Conservation (phyloP, 2,113 vertebrate genomes). For the Gopherus evgoodei region DNA sequence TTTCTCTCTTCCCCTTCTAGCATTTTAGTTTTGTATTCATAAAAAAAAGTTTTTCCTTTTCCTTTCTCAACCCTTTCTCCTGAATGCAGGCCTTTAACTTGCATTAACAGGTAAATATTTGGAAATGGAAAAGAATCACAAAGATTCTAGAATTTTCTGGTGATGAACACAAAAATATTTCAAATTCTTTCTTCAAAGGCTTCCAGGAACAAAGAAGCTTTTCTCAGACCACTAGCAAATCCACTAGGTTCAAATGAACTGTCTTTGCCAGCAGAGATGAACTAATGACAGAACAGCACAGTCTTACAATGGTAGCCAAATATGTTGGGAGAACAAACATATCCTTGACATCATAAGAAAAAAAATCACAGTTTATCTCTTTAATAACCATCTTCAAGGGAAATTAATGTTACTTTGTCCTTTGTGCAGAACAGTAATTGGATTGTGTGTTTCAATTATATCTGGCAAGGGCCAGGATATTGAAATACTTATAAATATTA, state of each 20-base stretch:
- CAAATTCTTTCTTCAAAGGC: constrained; percentile 78
- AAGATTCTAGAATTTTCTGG: constrained; percentile 65
- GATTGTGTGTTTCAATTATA: constrained; percentile 87
- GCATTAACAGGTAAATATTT: constrained; percentile 73
- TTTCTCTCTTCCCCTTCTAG: constrained; percentile 70
- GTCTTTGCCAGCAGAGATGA: constrained; percentile 79
- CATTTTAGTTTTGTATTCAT: constrained; percentile 76
- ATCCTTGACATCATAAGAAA: constrained; percentile 81
- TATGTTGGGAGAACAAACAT: constrained; percentile 80
- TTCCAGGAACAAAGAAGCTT: constrained; percentile 80
- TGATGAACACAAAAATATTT: constrained; percentile 73
- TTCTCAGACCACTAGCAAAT: constrained; percentile 74
- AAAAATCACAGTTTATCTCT: constrained; percentile 83
- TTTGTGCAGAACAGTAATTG: constrained; percentile 85
- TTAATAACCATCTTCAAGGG: constrained; percentile 84
- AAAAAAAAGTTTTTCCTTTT: constrained; percentile 57
- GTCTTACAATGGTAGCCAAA: constrained; percentile 77
- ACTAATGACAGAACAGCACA: constrained; percentile 76
- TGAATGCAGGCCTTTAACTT: constrained; percentile 70
- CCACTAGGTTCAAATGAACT: constrained; percentile 71
- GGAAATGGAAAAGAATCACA: constrained; percentile 58
- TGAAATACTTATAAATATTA: constrained; percentile 87
- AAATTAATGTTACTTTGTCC: constrained; percentile 86
- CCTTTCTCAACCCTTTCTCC: constrained; percentile 66
- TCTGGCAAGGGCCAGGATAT: constrained; percentile 85